A percentile compares a stretch with the other conserved stretches of the same genome.
phyloP scores from a whole-genome alignment of 2,888 invertebrate species.

The Polymixis flavicincta region DNA sequence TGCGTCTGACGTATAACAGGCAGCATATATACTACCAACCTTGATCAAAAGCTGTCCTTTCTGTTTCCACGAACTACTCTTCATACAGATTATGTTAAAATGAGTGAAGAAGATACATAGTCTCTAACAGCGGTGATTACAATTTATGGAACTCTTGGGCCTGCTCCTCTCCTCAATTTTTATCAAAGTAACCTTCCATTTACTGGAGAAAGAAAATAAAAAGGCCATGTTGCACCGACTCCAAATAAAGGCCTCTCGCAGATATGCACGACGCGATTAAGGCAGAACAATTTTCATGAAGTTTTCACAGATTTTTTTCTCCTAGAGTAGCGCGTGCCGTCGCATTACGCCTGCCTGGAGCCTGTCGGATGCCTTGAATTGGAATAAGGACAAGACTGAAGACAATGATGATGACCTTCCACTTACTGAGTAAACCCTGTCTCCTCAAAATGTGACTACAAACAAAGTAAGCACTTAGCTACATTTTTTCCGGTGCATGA shows the following conservation, averaged over 20 bases:
- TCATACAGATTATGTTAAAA: background rate
- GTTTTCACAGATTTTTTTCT: no score
- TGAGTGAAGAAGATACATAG: background rate
- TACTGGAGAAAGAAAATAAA: background rate
- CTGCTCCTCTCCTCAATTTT: background rate
- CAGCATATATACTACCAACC: background rate
- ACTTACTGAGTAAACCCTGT: background rate
- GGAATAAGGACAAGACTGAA: no score
- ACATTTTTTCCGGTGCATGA: conserved; percentile 61
- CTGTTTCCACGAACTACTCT: background rate
- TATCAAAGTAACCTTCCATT: background rate
- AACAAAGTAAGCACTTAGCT: conserved; percentile 20
- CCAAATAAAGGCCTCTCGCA: background rate
- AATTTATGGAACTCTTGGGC: background rate
- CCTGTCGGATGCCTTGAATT: no score
- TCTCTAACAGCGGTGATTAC: no score
- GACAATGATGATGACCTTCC: background rate
- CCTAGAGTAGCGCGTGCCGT: no score
- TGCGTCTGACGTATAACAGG: background rate
- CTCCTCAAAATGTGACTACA: background rate
- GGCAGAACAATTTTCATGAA: no score
- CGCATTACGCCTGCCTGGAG: no score
- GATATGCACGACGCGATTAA: no score
- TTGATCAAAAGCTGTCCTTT: background rate
- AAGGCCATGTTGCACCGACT: no score